These are phyloP conservation scores for Centroberyx gerrardi DNA, from an alignment of 2,797 vertebrate genomes.

Conservation along the genomic window DNA sequence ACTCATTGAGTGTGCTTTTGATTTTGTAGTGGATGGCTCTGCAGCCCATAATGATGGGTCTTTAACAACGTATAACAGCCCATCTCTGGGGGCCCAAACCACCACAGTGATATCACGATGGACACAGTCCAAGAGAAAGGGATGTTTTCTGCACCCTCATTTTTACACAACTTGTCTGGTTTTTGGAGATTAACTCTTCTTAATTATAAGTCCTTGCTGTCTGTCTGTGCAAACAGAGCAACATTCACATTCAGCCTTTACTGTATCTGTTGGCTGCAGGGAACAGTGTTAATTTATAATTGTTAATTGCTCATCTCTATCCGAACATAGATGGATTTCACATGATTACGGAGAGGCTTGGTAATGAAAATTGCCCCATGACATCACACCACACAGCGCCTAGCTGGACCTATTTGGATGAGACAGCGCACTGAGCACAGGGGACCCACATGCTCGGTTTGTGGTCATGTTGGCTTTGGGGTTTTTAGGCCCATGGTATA, in stretches of 20 bases:
- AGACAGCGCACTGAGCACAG: conserved; percentile 47
- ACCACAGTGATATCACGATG: conserved; percentile 53
- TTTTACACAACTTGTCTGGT: conserved; percentile 44
- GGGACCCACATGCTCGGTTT: conserved; percentile 70
- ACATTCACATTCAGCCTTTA: conserved; percentile 37
- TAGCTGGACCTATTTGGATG: conserved; percentile 58
- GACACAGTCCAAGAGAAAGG: conserved; percentile 43
- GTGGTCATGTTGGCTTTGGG: conserved; percentile 70
- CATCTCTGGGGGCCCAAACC: conserved; percentile 47
- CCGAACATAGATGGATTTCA: conserved; percentile 51
- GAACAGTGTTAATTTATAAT: conserved; percentile 50
- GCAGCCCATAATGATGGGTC: conserved; percentile 46
- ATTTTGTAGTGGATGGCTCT: conserved; percentile 53
- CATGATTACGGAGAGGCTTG: conserved; percentile 53
- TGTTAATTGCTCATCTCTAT: conserved; percentile 56
- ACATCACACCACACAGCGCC: conserved; percentile 63
- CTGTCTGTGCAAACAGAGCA: conserved; percentile 44
- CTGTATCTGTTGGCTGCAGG: conserved; percentile 39
- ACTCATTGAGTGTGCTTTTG: conserved; percentile 55
- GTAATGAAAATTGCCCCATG: conserved; percentile 66
- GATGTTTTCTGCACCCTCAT: conserved; percentile 27
- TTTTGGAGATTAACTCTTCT: conserved; percentile 52
- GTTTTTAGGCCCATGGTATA: conserved; percentile 60
- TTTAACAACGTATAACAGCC: conserved; percentile 59
- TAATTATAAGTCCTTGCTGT: conserved; percentile 53